A percentile compares a stretch with the other conserved stretches of the same genome.
phyloP scores from a whole-genome alignment of 2,888 invertebrate genomes.

The Poecilus cupreus region DNA sequence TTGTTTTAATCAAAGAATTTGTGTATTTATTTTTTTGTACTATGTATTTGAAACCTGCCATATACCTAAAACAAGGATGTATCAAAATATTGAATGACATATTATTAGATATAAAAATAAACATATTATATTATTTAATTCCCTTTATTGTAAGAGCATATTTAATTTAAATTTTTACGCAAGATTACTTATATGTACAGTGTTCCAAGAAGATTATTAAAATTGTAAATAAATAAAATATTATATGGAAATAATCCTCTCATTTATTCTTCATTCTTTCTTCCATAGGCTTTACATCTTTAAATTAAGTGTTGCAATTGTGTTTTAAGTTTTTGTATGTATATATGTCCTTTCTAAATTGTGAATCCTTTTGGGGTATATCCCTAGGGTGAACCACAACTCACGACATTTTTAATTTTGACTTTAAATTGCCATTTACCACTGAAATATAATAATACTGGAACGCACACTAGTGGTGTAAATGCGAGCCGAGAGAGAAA shows the following conservation, averaged over 20 bases:
- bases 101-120: constrained; percentile 1
- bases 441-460: too few species aligned
- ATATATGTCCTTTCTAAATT: too few species aligned
- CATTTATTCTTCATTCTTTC: not conserved
- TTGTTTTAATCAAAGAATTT: not conserved
- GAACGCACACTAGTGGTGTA: too few species aligned
- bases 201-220: constrained; percentile 42
- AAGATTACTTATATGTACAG: constrained; percentile 52
- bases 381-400: too few species aligned
- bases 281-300: not conserved
- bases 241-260: constrained; percentile 44
- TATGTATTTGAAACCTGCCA: constrained; percentile 40
- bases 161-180: constrained; percentile 54
- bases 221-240: constrained; percentile 55
- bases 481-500: too few species aligned
- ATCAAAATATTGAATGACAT: constrained; percentile 22
- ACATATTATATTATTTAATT: constrained; percentile 38
- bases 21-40: constrained; percentile 25
- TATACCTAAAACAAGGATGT: constrained; percentile 12
- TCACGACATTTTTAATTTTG: too few species aligned
- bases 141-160: constrained; percentile 37
- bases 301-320: not conserved
- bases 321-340: not conserved
- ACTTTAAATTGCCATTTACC: too few species aligned
- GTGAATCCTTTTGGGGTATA: too few species aligned